Percentiles rank a stretch among this genome's conserved stretches.
Evolutionary conservation across 2,113 vertebrate genomes (phyloP).

Genomic region (Myxocyprinus asiaticus): DNA sequence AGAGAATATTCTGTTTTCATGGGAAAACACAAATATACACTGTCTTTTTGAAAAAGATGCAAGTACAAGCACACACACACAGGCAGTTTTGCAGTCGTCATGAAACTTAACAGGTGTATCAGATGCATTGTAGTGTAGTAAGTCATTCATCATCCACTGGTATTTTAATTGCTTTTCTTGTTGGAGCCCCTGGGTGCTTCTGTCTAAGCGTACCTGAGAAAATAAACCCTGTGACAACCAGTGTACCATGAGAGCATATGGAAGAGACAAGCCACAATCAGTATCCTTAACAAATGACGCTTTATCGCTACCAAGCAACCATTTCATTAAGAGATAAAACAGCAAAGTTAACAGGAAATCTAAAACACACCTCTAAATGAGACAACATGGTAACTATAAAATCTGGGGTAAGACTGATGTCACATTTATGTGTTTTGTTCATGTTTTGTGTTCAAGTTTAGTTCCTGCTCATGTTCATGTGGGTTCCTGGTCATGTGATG

Average conservation of each 20-base stretch:
- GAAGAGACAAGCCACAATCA: neutral
- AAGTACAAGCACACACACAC: neutral
- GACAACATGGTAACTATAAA: neutral
- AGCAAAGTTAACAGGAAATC: neutral
- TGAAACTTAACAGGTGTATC: neutral
- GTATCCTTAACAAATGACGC: neutral
- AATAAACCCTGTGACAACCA: conserved; percentile 7
- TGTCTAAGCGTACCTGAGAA: conserved; percentile 3
- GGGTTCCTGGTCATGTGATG: no score
- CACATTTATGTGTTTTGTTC: no score
- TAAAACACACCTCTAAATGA: neutral
- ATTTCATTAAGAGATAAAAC: neutral
- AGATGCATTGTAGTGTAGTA: neutral
- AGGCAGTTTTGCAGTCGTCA: neutral
- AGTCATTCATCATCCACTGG: neutral
- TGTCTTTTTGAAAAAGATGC: neutral
- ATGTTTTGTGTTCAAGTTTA: no score
- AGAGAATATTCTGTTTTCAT: no score
- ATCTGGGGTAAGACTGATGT: neutral
- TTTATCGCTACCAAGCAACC: conserved; percentile 10
- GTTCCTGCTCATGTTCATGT: no score
- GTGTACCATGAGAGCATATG: neutral
- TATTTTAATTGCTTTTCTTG: conserved; percentile 14
- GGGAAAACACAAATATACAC: neutral
- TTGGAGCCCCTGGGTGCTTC: neutral